Percentiles rank a stretch among this genome's conserved stretches.
Evolutionary conservation across 2,113 vertebrate genomes (phyloP).

Genomic region (Cynocephalus volans): DNA sequence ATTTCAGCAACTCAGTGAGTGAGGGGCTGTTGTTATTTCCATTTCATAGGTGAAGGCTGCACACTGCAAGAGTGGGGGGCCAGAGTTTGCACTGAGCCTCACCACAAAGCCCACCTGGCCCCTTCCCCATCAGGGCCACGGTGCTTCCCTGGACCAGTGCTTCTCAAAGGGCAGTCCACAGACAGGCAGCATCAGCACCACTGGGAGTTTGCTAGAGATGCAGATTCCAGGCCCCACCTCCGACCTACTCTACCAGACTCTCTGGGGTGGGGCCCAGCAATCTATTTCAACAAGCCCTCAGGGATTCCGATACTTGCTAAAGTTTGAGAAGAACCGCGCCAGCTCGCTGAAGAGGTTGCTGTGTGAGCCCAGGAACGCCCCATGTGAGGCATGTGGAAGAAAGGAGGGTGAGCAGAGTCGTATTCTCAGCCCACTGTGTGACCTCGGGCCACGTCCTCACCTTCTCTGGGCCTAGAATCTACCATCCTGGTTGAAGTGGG

Average conservation of each 20-base stretch:
- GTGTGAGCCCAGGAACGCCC: background rate
- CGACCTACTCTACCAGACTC: background rate
- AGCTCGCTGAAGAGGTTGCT: background rate
- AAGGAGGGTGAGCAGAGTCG: background rate
- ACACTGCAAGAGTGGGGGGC: too few species aligned
- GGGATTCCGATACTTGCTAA: background rate
- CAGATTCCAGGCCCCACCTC: background rate
- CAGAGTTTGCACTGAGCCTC: background rate
- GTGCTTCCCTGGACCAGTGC: background rate
- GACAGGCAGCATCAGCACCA: background rate
- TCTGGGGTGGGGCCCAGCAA: rapidly evolving
- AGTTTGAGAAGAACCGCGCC: background rate
- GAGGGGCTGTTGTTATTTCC: background rate
- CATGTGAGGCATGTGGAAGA: background rate
- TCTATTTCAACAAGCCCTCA: background rate
- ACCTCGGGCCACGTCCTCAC: background rate
- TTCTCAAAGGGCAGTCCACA: background rate
- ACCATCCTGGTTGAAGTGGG: background rate
- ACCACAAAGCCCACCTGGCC: background rate
- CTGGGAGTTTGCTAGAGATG: too few species aligned
- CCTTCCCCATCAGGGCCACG: background rate
- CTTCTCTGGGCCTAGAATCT: background rate
- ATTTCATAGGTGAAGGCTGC: background rate
- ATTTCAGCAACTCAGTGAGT: background rate
- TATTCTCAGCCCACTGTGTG: background rate